Percentiles rank a stretch among this genome's conserved stretches.
phyloP scores from a whole-genome alignment of 1,140 invertebrate genomes.

The Pogonus chalceus region DNA sequence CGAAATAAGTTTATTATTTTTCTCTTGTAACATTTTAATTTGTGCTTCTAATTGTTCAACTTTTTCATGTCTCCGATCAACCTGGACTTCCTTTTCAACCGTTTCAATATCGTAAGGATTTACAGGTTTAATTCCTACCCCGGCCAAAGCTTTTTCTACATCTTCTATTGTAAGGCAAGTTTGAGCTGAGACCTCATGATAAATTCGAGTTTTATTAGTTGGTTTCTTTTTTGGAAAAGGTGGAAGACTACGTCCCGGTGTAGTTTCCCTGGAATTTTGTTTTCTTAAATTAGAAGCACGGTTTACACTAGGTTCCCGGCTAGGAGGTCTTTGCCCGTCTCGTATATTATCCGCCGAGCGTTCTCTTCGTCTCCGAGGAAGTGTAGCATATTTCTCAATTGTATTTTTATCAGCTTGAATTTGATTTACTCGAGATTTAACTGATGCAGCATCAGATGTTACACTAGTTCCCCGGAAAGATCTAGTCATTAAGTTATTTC shows the following conservation, averaged over 20 bases:
- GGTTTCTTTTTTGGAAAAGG: slow-evolving; percentile 41
- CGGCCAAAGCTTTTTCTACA: slow-evolving; percentile 56
- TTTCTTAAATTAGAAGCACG: slow-evolving; percentile 29
- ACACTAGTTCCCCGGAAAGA: slow-evolving; percentile 20
- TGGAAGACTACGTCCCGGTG: slow-evolving; percentile 40
- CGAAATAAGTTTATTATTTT: slow-evolving; percentile 26
- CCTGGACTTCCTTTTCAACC: slow-evolving; percentile 48
- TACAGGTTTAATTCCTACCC: slow-evolving; percentile 37
- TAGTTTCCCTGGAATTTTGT: slow-evolving; percentile 32
- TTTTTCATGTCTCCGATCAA: slow-evolving; percentile 51
- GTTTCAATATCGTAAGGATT: slow-evolving; percentile 29
- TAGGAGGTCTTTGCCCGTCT: slow-evolving; percentile 30
- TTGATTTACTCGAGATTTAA: slow-evolving; percentile 7
- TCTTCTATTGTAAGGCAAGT: slow-evolving; percentile 61
- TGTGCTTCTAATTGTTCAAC: slow-evolving; percentile 47
- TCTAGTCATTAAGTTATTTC: slow-evolving; percentile 27
- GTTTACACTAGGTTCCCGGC: slow-evolving; percentile 34
- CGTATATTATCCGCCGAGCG: slow-evolving; percentile 34
- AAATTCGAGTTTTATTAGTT: slow-evolving; percentile 53
- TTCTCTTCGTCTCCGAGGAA: slow-evolving; percentile 58
- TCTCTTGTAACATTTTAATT: slow-evolving; percentile 37
- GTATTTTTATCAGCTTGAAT: slow-evolving; percentile 18
- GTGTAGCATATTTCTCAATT: slow-evolving; percentile 60
- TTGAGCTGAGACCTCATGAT: slow-evolving; percentile 64
- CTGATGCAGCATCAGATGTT: neutral